Evolutionary conservation across 2,888 invertebrate species (phyloP).

Genomic region (Drosophila nr. medialis): DNA sequence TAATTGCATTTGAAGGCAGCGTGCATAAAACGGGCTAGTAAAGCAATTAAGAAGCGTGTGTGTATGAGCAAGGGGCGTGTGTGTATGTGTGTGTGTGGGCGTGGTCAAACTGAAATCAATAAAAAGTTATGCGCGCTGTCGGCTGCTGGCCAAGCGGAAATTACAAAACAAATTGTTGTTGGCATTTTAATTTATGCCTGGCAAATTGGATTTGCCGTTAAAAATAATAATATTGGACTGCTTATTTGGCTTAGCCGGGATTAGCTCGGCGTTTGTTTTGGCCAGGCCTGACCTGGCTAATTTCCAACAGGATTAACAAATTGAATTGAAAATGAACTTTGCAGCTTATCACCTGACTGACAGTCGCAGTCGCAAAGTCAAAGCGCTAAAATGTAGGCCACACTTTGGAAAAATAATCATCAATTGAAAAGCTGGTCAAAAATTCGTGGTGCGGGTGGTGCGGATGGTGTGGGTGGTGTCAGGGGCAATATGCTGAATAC

Average conservation of each 20-base stretch:
- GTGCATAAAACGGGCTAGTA: constrained; percentile 69
- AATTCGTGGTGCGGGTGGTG: neutral
- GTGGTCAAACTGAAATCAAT: constrained; percentile 54
- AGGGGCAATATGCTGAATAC: constrained; percentile 3
- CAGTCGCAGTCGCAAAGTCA: neutral
- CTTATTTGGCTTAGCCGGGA: constrained; percentile 64
- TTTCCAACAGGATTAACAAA: constrained; percentile 25
- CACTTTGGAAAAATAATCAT: constrained; percentile 40
- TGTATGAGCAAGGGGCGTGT: constrained; percentile 25
- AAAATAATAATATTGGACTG: constrained; percentile 50
- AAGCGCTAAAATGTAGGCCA: constrained; percentile 63
- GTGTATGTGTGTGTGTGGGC: neutral
- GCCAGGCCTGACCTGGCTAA: constrained; percentile 18
- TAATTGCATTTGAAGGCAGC: constrained; percentile 58
- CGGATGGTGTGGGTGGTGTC: constrained; percentile 2
- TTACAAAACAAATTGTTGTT: constrained; percentile 59
- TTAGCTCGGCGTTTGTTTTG: constrained; percentile 48
- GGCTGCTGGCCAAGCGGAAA: constrained; percentile 59
- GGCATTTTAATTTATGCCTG: constrained; percentile 64
- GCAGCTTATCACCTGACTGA: constrained; percentile 35
- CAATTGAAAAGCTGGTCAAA: constrained; percentile 31
- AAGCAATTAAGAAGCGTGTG: constrained; percentile 66
- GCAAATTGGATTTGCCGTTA: constrained; percentile 69
- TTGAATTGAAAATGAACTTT: constrained; percentile 42
- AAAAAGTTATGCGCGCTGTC: constrained; percentile 35